A percentile compares a stretch with the other conserved stretches of the same genome.
phyloP scores from a whole-genome alignment of 2,797 vertebrate genomes.

The Threskiornis aethiopicus region DNA sequence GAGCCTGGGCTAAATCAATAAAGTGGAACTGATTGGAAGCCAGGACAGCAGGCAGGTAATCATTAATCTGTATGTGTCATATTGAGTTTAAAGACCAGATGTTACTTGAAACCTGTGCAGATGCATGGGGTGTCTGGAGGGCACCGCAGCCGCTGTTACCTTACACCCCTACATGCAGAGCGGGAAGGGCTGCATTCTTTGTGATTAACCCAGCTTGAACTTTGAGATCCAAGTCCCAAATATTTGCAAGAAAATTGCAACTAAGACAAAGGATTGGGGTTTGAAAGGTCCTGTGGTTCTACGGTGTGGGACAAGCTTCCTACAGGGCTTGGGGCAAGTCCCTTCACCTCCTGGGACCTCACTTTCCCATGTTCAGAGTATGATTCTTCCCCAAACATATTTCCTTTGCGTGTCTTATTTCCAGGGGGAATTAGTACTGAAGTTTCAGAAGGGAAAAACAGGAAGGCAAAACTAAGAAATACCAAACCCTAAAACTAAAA shows the following conservation, averaged over 20 bases:
- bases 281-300: not conserved
- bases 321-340: not conserved
- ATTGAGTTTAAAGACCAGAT: constrained; percentile 12
- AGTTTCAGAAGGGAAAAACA: not conserved
- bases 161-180: not conserved
- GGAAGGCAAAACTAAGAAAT: not conserved
- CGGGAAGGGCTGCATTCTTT: constrained; percentile 54
- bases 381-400: not conserved
- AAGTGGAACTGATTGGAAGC: not conserved
- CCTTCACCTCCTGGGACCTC: not conserved
- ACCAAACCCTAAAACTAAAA: not conserved
- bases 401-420: not conserved
- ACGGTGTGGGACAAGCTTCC: not conserved
- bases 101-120: not conserved
- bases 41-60: constrained; percentile 10
- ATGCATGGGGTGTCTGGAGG: not conserved
- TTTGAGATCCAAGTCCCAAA: constrained; percentile 26
- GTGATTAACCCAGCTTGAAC: constrained; percentile 53
- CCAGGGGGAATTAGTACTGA: not conserved
- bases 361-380: not conserved
- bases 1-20: not conserved
- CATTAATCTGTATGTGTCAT: not conserved
- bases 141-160: not conserved
- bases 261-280: not conserved
- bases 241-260: constrained; percentile 39